Base-by-base conservation (phyloP, 2,888 invertebrate species). In the Synanthedon tipuliformis region DNA sequence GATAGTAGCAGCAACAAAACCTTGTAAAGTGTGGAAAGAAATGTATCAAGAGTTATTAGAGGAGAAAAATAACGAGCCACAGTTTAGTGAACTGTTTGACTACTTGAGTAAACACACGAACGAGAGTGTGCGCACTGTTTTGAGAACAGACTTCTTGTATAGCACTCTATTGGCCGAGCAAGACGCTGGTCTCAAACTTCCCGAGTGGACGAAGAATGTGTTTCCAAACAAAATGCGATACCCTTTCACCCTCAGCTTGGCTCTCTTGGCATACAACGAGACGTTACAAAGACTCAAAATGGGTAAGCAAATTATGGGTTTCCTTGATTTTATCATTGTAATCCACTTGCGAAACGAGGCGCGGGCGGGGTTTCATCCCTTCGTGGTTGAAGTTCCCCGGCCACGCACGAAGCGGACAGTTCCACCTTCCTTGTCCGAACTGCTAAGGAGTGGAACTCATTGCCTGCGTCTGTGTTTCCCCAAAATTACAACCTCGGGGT, bases 101-200 rank as follows among this genome's bases (percentile, higher is more conserved):
- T 88, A 91, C 61, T 72, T 95, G 48, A 89, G 90, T 49, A 81
- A 79, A 64, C 69, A 88, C 54, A 82, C 86, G 8, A 88, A 87
- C 54, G 80, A 88, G 59, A 81, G 70, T 50, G 72, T 87, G 66
- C 67, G 73, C 7, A 91, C 88, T 58, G 87, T 94, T 4, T 72
- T 91, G n/a, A 89, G 90, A 34, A 90, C 94, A 2, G 94, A 95
- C 72, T 89, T 89, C 51, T 73, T 95, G 10, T 95, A 91, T 67
- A 92, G 92, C 66, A 92, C 91, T 0, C 75, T 95, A 5, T 89
- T 90, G 67, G 89, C 93, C 11, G 81, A 89, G 52, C 76, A 89
- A 52, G 90, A 93, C 56, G 84, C 86, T 0, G 92, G 92, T 10
- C 80, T 94, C 41, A 85, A 89, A 50, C 74, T 95, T n/a, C 95